Evolutionary conservation across 2,113 vertebrate species (phyloP).

Genomic region (Himantopus leucocephalus): DNA sequence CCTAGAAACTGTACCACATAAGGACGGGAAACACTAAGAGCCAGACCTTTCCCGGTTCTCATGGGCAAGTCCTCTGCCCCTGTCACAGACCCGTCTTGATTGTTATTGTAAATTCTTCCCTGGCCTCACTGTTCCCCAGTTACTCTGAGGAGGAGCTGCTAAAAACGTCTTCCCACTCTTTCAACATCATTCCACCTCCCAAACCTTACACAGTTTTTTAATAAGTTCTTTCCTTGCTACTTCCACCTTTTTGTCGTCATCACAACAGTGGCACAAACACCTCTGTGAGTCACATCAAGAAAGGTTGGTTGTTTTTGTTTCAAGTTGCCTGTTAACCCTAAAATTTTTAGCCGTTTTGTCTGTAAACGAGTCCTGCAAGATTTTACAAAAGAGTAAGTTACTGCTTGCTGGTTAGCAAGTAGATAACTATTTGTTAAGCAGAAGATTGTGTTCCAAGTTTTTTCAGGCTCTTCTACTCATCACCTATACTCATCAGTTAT

Average conservation of each 20-base stretch:
- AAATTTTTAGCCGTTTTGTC: background rate
- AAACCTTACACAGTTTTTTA: background rate
- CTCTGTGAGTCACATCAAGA: no score
- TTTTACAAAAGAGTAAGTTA: background rate
- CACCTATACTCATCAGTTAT: background rate
- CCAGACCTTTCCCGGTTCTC: background rate
- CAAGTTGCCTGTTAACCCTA: background rate
- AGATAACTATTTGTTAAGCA: background rate
- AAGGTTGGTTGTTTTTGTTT: background rate
- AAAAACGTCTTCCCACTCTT: background rate
- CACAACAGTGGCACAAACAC: background rate
- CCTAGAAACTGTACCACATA: background rate
- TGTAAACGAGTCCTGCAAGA: background rate
- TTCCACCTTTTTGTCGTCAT: background rate
- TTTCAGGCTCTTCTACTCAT: background rate
- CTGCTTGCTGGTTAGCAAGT: background rate
- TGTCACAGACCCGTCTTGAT: background rate
- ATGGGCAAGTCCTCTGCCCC: background rate
- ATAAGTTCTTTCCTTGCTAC: accelerated
- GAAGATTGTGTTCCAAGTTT: background rate
- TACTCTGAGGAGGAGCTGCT: background rate
- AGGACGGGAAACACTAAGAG: background rate
- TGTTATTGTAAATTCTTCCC: background rate
- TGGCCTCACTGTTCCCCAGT: background rate
- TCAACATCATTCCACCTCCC: background rate